Conservation (phyloP, 1,140 invertebrate genomes). For the Babylonia areolata region DNA sequence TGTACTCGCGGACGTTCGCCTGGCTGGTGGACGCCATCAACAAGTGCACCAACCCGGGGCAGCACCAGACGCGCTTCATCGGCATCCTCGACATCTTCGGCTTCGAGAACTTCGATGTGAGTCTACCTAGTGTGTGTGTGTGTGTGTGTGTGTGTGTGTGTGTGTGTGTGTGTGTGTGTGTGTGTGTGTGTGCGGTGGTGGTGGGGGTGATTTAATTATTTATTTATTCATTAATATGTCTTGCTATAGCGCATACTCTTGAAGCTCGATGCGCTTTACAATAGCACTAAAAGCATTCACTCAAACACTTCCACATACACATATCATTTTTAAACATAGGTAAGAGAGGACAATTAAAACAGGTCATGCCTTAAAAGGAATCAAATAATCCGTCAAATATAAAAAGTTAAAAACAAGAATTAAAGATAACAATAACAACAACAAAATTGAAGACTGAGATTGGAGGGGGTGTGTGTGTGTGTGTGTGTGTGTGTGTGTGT, state of each 20-base stretch:
- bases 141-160: neutral
- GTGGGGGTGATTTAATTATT: too few relatives aligned
- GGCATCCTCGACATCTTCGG: slow-evolving; percentile 99
- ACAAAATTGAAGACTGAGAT: neutral
- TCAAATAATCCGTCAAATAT: too few relatives aligned
- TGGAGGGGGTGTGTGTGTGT: neutral
- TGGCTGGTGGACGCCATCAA: slow-evolving; percentile 99
- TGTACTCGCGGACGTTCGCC: slow-evolving; percentile 98
- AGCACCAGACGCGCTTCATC: slow-evolving; percentile 98
- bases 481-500: neutral
- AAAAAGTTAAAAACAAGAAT: too few relatives aligned
- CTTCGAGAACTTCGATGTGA: slow-evolving; percentile 97
- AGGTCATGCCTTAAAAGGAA: too few relatives aligned
- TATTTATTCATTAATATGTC: too few relatives aligned
- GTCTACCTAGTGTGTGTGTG: slow-evolving; percentile 35
- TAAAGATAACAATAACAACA: neutral
- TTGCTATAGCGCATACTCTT: neutral
- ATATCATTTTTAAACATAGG: neutral
- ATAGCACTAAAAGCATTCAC: too few relatives aligned
- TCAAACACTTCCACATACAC: too few relatives aligned
- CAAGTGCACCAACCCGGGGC: slow-evolving; percentile 94
- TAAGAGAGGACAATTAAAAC: too few relatives aligned
- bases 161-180: neutral
- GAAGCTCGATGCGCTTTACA: too few relatives aligned
- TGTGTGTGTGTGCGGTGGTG: too few relatives aligned